Conservation (phyloP, 2,888 invertebrate species). For the Lycophotia porphyrea region DNA sequence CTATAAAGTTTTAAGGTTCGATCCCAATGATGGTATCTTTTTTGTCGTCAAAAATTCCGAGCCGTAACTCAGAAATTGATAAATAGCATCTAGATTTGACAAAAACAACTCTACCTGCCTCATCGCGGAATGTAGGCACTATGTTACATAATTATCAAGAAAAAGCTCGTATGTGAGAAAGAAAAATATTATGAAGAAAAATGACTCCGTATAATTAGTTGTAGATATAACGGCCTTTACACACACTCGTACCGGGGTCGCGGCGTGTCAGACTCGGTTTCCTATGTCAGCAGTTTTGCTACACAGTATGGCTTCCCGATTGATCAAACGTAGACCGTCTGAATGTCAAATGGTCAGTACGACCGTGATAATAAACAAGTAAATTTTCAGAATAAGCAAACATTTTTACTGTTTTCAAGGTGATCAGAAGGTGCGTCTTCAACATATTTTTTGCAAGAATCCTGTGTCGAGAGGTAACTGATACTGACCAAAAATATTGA, state of each 20-base stretch:
- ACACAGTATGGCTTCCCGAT: conserved; percentile 27
- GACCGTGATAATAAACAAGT: neutral
- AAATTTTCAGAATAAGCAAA: neutral
- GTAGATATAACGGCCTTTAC: neutral
- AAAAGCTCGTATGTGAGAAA: neutral
- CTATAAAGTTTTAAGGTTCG: neutral
- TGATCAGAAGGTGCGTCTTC: neutral
- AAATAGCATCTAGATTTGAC: neutral
- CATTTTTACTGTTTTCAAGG: neutral
- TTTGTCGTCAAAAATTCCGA: neutral
- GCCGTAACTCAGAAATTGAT: neutral
- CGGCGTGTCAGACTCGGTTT: neutral
- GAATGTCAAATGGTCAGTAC: conserved; percentile 12
- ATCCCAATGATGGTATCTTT: neutral
- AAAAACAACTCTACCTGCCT: neutral
- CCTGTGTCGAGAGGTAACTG: neutral
- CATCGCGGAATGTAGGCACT: no score
- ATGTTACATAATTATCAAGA: conserved; percentile 10
- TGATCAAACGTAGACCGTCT: neutral
- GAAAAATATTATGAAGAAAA: conserved; percentile 26
- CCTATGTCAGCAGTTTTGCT: conserved; percentile 29
- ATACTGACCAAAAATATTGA: neutral
- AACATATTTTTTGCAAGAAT: neutral
- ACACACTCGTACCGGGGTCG: neutral
- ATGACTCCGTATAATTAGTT: conserved; percentile 14